Evolutionary conservation across 2,888 invertebrate genomes (phyloP).

Genomic region (Agriopis aurantiaria): DNA sequence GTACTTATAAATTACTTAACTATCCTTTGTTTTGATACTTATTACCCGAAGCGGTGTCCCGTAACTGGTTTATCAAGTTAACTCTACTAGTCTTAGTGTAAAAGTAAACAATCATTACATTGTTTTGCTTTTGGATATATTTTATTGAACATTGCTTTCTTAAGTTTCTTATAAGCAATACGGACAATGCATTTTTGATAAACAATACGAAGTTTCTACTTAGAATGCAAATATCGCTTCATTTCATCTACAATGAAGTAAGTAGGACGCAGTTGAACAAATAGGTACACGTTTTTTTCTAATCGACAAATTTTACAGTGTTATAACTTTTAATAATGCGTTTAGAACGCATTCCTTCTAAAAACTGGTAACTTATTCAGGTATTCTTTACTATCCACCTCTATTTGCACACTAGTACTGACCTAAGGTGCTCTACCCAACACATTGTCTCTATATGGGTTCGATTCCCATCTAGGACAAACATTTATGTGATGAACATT

Average conservation of each 20-base stretch:
- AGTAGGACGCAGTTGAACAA: constrained; percentile 27
- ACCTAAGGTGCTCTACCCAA: too few relatives aligned
- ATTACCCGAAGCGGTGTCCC: constrained; percentile 49
- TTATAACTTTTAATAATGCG: not conserved
- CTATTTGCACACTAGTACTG: not conserved
- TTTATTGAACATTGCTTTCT: constrained; percentile 22
- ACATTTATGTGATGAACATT: too few relatives aligned
- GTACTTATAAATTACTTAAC: constrained; percentile 34
- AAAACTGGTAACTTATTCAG: too few relatives aligned
- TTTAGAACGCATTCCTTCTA: not conserved
- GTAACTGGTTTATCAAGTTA: constrained; percentile 70
- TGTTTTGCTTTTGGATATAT: constrained; percentile 23
- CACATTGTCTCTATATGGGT: too few relatives aligned
- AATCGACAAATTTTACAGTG: constrained; percentile 2
- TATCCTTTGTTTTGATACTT: constrained; percentile 57
- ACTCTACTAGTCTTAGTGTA: constrained; percentile 43
- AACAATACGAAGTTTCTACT: constrained; percentile 29
- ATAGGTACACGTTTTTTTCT: constrained; percentile 22
- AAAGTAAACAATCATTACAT: constrained; percentile 28
- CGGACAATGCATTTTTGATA: constrained; percentile 25
- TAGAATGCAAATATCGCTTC: constrained; percentile 33
- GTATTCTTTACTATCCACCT: too few relatives aligned
- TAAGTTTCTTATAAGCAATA: constrained; percentile 23
- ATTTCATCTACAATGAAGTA: constrained; percentile 12
- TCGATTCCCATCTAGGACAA: too few relatives aligned